Evolutionary conservation across 2,888 invertebrate species (phyloP).

Genomic region (Argyresthia goedartella): DNA sequence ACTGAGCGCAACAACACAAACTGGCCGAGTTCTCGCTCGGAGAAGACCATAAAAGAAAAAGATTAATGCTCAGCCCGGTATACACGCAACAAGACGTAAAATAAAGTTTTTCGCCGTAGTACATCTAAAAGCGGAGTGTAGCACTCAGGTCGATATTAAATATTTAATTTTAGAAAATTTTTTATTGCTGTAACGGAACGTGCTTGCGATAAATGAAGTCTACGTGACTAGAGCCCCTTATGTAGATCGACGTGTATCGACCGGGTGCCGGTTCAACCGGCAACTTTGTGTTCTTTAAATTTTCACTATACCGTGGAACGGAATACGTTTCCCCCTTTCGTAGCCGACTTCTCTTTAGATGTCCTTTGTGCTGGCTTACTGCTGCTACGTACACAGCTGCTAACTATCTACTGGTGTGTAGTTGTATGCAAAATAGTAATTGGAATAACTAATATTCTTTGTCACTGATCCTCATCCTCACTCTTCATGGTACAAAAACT

Average conservation of each 20-base stretch:
- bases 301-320: background rate
- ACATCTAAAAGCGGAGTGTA: constrained; percentile 17
- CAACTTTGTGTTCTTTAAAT: constrained; percentile 8
- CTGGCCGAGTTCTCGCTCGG: no score
- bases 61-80: background rate
- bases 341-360: no score
- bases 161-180: constrained; percentile 69
- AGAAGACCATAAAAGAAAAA: background rate
- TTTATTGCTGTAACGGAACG: constrained; percentile 62
- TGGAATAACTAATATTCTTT: no score
- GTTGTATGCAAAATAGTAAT: no score
- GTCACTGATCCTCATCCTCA: no score
- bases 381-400: no score
- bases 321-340: no score
- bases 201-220: constrained; percentile 59
- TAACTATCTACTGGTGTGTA: no score
- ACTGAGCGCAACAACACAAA: no score
- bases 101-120: background rate
- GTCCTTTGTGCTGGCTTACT: no score
- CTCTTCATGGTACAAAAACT: no score
- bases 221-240: constrained; percentile 59
- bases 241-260: constrained; percentile 30
- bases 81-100: constrained; percentile 3
- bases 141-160: constrained; percentile 57
- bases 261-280: constrained; percentile 1